Evolutionary conservation across 2,113 vertebrate species (phyloP).

Genomic region (Murina feae): DNA sequence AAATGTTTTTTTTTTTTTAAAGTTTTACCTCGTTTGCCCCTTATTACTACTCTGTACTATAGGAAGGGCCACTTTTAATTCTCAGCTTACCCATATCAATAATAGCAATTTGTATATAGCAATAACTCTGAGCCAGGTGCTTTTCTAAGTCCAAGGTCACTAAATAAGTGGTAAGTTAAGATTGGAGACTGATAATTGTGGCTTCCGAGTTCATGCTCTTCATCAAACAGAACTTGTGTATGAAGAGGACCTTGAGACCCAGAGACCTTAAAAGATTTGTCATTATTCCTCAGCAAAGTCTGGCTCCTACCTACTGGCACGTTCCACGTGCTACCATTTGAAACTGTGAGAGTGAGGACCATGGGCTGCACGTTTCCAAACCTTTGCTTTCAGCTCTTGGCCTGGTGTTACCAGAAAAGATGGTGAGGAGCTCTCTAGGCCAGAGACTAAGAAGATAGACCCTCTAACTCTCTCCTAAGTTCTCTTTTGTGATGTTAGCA

Average conservation of each 20-base stretch:
- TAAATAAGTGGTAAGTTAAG: not conserved
- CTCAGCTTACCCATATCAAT: not conserved
- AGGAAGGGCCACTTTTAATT: not conserved
- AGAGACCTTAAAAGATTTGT: not conserved
- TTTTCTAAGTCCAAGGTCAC: not conserved
- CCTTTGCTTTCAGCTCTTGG: not conserved
- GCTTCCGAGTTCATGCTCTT: not conserved
- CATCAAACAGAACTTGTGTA: not conserved
- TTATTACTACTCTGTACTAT: not conserved
- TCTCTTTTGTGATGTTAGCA: not conserved
- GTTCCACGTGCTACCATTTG: fast-evolving
- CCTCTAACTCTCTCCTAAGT: not conserved
- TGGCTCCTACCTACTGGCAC: not conserved
- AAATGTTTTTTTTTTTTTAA: not conserved
- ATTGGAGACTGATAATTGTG: not conserved
- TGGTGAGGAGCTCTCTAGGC: not conserved
- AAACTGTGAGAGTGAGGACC: not conserved
- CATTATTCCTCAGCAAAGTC: not conserved
- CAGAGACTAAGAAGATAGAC: not conserved
- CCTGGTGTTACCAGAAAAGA: not conserved
- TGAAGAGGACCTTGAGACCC: not conserved
- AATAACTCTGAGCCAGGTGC: not conserved
- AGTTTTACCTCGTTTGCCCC: not conserved
- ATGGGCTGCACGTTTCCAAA: not conserved
- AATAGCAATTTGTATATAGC: not conserved